These are phyloP conservation scores for Gymnoscopelus microlampas DNA, from an alignment of 2,797 vertebrate genomes.

Conservation along the genomic window DNA sequence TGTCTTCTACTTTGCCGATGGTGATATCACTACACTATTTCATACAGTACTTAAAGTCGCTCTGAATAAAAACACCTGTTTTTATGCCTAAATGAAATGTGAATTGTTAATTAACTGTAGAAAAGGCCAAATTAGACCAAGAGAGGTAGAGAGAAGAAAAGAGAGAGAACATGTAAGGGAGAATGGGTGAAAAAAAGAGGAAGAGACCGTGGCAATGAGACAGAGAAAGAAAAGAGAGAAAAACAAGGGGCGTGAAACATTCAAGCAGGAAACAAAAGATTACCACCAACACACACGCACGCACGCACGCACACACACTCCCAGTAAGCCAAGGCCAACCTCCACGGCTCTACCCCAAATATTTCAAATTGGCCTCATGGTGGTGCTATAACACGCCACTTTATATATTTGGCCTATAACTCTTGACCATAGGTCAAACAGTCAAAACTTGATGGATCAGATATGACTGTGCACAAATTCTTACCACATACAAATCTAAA, in stretches of 20 bases:
- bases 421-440: neutral
- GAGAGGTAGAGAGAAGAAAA: neutral
- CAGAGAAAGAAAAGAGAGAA: neutral
- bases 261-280: neutral
- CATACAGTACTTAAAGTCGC: neutral
- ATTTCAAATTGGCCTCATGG: no score
- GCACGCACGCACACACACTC: no score
- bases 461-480: neutral
- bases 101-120: no score
- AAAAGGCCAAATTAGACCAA: neutral
- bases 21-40: no score
- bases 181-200: neutral
- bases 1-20: no score
- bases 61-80: neutral
- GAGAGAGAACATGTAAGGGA: neutral
- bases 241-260: neutral
- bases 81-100: neutral
- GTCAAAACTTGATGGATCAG: neutral
- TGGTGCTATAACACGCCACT: no score
- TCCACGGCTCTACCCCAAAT: no score
- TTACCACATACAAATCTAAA: neutral
- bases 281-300: no score
- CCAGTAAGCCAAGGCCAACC: no score
- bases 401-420: no score
- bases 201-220: neutral